These are phyloP conservation scores for Scaptomyza parva DNA, from an alignment of 2,888 invertebrate species.

Conservation along the genomic window DNA sequence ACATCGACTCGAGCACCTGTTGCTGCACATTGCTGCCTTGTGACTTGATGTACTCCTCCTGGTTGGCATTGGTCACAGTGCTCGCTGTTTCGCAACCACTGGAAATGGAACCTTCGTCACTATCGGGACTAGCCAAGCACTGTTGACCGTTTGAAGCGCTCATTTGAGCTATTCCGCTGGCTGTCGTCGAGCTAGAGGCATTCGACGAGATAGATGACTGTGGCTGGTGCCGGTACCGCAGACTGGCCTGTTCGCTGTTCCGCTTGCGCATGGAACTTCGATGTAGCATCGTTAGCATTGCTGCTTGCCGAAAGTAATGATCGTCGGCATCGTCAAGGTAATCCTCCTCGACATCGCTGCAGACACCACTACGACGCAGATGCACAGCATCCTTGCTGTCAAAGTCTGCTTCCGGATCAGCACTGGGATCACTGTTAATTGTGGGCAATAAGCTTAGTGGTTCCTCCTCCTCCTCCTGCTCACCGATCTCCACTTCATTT, in stretches of 20 bases:
- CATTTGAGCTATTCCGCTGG: conserved; percentile 52
- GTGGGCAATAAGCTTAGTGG: conserved; percentile 78
- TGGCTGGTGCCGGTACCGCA: conserved; percentile 74
- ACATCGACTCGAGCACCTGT: conserved; percentile 69
- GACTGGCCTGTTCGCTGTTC: conserved; percentile 78
- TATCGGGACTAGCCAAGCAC: conserved; percentile 85
- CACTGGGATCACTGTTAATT: conserved; percentile 81
- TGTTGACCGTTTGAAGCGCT: conserved; percentile 40
- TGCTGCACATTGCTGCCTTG: conserved; percentile 49
- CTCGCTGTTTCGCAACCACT: conserved; percentile 93
- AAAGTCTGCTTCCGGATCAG: conserved; percentile 77
- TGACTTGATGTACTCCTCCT: conserved; percentile 83
- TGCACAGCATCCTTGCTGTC: conserved; percentile 45
- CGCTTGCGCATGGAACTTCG: conserved; percentile 83
- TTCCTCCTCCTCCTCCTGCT: conserved; percentile 69
- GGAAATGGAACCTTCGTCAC: conserved; percentile 91
- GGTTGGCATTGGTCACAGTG: conserved; percentile 87
- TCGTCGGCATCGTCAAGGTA: conserved; percentile 81
- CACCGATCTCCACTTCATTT: conserved; percentile 33
- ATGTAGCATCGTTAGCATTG: conserved; percentile 83
- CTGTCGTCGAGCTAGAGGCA: conserved; percentile 71
- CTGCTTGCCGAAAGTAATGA: conserved; percentile 83
- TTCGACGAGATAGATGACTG: conserved; percentile 82
- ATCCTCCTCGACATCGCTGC: conserved; percentile 82
- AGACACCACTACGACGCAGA: conserved; percentile 73